Percentiles rank a stretch among this genome's conserved stretches.
Evolutionary conservation across 2,113 vertebrate genomes (phyloP).

Genomic region (Cairina moschata): DNA sequence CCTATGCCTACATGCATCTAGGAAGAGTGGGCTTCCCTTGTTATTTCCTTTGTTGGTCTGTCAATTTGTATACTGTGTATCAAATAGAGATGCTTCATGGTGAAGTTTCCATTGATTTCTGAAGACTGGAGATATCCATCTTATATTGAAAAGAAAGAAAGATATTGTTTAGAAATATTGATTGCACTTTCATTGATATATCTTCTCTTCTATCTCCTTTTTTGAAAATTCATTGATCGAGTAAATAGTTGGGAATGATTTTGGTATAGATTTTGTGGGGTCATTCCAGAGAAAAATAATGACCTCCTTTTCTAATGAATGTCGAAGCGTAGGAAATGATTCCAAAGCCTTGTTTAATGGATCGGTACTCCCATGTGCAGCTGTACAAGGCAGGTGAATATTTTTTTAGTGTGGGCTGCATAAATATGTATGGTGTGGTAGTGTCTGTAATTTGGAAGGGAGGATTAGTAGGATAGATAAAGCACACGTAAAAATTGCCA

Average conservation of each 20-base stretch:
- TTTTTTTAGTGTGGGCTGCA: not conserved
- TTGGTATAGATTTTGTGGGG: not conserved
- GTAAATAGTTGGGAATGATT: not conserved
- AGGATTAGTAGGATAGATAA: not conserved
- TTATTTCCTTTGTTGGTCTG: not conserved
- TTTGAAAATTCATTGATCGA: not conserved
- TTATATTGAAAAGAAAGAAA: not conserved
- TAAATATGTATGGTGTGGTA: not conserved
- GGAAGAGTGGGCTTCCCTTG: not conserved
- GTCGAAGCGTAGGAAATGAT: not conserved
- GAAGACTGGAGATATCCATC: not conserved
- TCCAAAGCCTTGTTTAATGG: not conserved
- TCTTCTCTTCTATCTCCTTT: fast-evolving
- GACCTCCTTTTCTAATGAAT: not conserved
- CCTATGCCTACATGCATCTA: not conserved
- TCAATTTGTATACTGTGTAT: not conserved
- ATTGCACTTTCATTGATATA: not conserved
- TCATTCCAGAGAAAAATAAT: not conserved
- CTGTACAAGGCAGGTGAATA: not conserved
- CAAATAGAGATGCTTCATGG: not conserved
- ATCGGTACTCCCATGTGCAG: not conserved
- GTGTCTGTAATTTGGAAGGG: not conserved
- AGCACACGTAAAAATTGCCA: not conserved
- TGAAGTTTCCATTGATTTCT: not conserved
- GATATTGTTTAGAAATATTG: not conserved